Evolutionary conservation across 2,888 invertebrate species (phyloP), one percentile per base, ranked within the genome.

Genomic region (Sisyra nigra): DNA sequence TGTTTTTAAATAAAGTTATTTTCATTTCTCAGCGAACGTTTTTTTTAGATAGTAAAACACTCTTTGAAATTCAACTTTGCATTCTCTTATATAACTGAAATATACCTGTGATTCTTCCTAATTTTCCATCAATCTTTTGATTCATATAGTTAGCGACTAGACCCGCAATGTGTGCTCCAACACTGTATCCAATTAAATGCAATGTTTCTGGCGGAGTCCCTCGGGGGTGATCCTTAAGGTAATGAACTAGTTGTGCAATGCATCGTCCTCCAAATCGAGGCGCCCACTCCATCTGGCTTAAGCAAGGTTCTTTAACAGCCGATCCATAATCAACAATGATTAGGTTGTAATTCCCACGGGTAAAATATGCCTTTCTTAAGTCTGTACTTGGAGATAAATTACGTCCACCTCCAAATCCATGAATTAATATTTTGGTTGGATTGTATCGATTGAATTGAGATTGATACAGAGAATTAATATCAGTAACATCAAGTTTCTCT

Each of bases 321-420:
- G 73, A 67, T 11, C 78, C 76, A 58, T 87, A 88, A 63, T 88
- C 86, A n/a, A 86, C 86, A 43, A 88, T 84, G 52, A 88, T 76
- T 44, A 88, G 79, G 55, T 88, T 88, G 60, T 86, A 87, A 53
- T 85, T 74, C 37, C 87, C 86, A 45, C 72, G 68, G 31, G 72
- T 67, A 58, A 87, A 88, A 59, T 84, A 88, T 0, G 86, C 88
- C 57, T 82, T 77, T 41, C 87, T 69, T 65, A 88, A 73, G 56
- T 87, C 86, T 0, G 87, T 86, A 57, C 86, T 87, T 0, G 88
- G 88, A 1, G 84, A 79, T 29, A 80, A 66, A 56, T 81, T 76
- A 47, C 86, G 66, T 1, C 88, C 87, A 0, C 87, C 88, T 0
- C 88, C 87, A 54, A 93, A 92, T 5, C 92, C 92, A 55, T 92